Conservation (phyloP, 2,113 vertebrate genomes). For the Corythaeola cristata region DNA sequence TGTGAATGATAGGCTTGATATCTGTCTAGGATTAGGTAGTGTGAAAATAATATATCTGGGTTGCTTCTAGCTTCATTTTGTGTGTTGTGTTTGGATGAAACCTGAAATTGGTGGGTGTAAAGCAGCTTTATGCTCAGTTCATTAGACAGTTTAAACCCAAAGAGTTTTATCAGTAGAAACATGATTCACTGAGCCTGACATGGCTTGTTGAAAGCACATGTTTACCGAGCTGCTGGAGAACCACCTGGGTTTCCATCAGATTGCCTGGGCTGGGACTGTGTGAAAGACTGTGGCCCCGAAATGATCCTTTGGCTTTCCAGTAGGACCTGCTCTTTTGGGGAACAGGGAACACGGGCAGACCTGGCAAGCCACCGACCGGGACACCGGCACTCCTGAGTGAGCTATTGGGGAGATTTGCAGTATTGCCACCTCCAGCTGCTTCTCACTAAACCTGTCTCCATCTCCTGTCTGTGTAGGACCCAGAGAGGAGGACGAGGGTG, state of each 20-base stretch:
- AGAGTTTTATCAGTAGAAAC: background rate
- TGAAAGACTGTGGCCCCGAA: background rate
- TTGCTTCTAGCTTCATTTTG: background rate
- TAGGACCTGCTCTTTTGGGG: background rate
- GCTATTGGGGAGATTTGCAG: background rate
- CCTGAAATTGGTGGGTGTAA: background rate
- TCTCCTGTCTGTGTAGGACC: background rate
- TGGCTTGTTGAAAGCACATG: accelerated
- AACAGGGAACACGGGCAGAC: background rate
- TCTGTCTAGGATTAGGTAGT: background rate
- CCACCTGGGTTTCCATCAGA: background rate
- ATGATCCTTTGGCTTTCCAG: background rate
- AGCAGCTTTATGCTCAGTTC: background rate
- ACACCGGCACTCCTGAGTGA: background rate
- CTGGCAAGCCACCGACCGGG: accelerated
- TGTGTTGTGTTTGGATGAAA: background rate
- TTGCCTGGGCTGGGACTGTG: background rate
- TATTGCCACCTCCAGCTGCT: background rate
- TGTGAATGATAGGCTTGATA: background rate
- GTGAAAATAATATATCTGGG: background rate
- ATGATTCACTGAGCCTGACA: background rate
- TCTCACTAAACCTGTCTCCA: background rate
- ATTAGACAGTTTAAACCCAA: background rate
- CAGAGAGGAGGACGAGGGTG: accelerated
- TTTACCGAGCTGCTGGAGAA: background rate